Conservation (phyloP, 2,888 invertebrate genomes). For the Chaitophorus viminalis region DNA sequence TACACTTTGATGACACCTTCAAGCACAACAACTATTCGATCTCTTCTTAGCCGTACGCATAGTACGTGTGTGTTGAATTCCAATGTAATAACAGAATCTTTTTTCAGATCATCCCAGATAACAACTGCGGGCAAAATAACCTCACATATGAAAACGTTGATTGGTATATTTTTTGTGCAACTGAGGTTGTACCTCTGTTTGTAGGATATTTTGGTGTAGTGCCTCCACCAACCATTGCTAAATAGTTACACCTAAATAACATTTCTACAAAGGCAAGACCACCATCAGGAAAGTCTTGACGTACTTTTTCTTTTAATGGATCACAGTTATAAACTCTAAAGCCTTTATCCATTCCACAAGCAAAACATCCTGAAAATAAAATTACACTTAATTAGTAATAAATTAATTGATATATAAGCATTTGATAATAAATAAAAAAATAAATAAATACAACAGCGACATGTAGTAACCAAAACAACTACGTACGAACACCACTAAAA, state of each 20-base stretch:
- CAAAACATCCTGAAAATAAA: constrained; percentile 85
- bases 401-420: not conserved
- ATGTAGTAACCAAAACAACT: not conserved
- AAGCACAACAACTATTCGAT: constrained; percentile 94
- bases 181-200: constrained; percentile 76
- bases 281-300: constrained; percentile 92
- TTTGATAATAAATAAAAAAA: constrained; percentile 3
- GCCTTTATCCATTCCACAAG: constrained; percentile 96
- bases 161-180: constrained; percentile 34
- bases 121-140: constrained; percentile 74
- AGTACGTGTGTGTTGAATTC: constrained; percentile 95
- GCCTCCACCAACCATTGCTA: constrained; percentile 96
- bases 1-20: constrained; percentile 97
- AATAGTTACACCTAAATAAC: constrained; percentile 96
- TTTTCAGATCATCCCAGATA: constrained; percentile 98
- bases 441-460: not conserved
- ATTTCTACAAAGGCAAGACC: constrained; percentile 96
- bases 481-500: not conserved
- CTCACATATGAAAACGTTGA: constrained; percentile 57
- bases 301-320: constrained; percentile 95
- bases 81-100: constrained; percentile 90
- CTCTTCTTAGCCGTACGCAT: constrained; percentile 90
- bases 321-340: constrained; percentile 97
- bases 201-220: constrained; percentile 90
- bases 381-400: not conserved